phyloP scores from a whole-genome alignment of 2,797 vertebrate genomes.

The Labeo calbasu region DNA sequence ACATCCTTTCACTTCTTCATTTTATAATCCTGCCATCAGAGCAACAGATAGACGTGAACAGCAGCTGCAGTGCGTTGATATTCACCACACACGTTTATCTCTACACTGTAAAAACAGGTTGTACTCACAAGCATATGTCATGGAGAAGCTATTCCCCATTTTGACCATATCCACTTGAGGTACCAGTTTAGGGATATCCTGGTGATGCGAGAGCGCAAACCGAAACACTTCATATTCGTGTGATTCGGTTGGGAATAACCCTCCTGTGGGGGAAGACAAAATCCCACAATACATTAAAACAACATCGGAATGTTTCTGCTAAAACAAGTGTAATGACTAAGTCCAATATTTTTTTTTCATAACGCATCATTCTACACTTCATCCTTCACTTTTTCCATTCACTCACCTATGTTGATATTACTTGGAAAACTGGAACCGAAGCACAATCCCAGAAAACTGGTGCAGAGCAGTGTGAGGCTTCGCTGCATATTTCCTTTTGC shows the following conservation, averaged over 20 bases:
- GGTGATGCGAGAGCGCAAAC: constrained; percentile 95
- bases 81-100: not conserved
- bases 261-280: constrained; percentile 81
- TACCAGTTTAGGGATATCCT: constrained; percentile 97
- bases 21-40: not conserved
- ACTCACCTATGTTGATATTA: constrained; percentile 99
- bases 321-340: not conserved
- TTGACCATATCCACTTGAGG: constrained; percentile 99
- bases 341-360: not conserved
- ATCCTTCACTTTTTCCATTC: constrained; percentile 32
- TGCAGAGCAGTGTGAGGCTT: constrained; percentile 97
- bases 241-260: constrained; percentile 95
- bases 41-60: constrained; percentile 1
- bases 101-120: constrained; percentile 11
- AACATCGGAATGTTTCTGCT: not conserved
- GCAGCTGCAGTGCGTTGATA: not conserved
- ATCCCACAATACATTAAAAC: constrained; percentile 50
- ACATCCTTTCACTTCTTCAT: not conserved
- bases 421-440: constrained; percentile 99
- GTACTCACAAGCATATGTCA: constrained; percentile 98
- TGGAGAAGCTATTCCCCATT: constrained; percentile 97
- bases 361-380: not conserved
- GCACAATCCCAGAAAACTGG: constrained; percentile 97
- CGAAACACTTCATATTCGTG: constrained; percentile 99
- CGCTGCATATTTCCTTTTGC: constrained; percentile 99